Percentiles rank a stretch among this genome's conserved stretches.
phyloP scores from a whole-genome alignment of 2,113 vertebrate species.

The Orthonyx spaldingii region DNA sequence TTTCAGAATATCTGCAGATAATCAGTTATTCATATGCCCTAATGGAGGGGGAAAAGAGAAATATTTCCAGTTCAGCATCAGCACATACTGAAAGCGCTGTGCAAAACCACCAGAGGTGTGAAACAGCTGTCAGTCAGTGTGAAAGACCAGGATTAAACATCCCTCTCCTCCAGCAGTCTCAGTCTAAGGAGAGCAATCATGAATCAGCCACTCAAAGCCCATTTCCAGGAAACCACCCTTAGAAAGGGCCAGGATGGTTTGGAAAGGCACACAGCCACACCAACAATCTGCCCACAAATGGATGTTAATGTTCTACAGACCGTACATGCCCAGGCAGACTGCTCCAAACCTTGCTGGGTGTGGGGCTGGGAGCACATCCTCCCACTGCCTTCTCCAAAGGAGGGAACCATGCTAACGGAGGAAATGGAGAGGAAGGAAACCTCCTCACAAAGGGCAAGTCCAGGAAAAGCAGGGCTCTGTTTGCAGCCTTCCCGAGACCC shows the following conservation, averaged over 20 bases:
- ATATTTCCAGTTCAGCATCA: neutral
- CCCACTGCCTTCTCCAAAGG: neutral
- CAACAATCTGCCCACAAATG: neutral
- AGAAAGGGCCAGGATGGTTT: neutral
- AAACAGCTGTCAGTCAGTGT: neutral
- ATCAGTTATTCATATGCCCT: neutral
- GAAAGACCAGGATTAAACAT: neutral
- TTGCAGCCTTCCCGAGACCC: neutral
- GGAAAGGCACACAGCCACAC: neutral
- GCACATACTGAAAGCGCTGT: neutral
- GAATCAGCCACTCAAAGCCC: neutral
- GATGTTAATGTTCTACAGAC: neutral
- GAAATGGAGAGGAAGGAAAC: neutral
- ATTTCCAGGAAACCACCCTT: neutral
- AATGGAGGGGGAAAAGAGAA: neutral
- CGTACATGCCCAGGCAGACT: neutral
- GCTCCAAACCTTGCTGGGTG: neutral
- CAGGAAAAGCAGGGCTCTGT: neutral
- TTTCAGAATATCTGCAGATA: neutral
- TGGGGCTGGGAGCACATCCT: neutral
- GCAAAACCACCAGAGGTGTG: neutral
- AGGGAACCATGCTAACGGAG: rapidly evolving
- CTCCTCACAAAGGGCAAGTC: neutral
- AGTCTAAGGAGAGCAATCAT: neutral
- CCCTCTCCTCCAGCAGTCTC: neutral